Evolutionary conservation across 1,140 invertebrate species (phyloP), one percentile per base, ranked within the genome.

Genomic region (Sipha flava): DNA sequence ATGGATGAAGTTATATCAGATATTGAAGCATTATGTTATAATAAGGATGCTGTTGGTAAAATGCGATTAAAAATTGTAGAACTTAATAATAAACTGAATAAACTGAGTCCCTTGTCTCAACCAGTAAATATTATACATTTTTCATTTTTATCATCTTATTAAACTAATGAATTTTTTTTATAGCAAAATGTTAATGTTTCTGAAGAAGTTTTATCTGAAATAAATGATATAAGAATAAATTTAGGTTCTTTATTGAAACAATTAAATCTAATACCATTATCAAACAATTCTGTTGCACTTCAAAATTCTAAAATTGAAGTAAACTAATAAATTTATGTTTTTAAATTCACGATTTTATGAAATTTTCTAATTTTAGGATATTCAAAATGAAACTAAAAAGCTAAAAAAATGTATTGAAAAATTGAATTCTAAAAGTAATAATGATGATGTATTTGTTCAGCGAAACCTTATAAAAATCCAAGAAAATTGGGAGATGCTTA

Each of bases 251-350:
- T 90, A 16, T 88, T 87, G 29, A 86, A 88, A 79, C 87, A 88
- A 68, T 81, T 88, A 5, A 83, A 82, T 68, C 40, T 47, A 84
- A 82, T 86, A 37, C 89, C 89, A 21, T 85, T 92, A 1, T 87
- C 90, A 82, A 92, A 89, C 84, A 90, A 92, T 82, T 85, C 90
- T 43, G 90, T 92, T 83, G 85, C 87, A 34, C 86, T 87, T 81
- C 91, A 92, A 84, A 90, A 92, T 83, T 89, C 90, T 68, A 82
- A 84, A 37, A 81, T 88, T 23, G 85, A 87, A 84, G 87, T 87
- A 77, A 12, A 29, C 29, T 10, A 45, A 26, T 26, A 10, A 29
- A 47, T 29, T 4, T 23, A 37, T 14, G 16, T 31, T 16, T 1
- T 12, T 75, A 43, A 37, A 23, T 7, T 3, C 16, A n/a, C n/a